These are phyloP conservation scores for Harpagifer antarcticus DNA, from an alignment of 2,797 vertebrate genomes.

Conservation along the genomic window DNA sequence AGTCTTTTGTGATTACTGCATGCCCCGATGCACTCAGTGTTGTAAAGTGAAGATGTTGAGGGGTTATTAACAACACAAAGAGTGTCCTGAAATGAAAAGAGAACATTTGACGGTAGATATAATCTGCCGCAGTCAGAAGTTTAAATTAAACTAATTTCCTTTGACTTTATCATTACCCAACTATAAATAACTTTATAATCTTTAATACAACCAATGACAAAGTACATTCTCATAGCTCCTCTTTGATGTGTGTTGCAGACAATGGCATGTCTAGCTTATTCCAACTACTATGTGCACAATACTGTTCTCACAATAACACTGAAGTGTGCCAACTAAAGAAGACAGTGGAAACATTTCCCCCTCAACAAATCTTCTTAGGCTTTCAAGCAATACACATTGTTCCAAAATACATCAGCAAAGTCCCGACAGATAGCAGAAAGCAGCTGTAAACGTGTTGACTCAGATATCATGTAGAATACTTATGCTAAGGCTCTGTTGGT, in stretches of 20 bases:
- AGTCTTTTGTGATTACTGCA: conserved; percentile 40
- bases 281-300: background rate
- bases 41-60: conserved; percentile 27
- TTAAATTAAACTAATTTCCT: conserved; percentile 19
- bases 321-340: conserved; percentile 6
- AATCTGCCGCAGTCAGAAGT: conserved; percentile 12
- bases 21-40: conserved; percentile 25
- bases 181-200: conserved; percentile 16
- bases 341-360: conserved; percentile 1
- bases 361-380: conserved; percentile 21
- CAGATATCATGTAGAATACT: conserved; percentile 19
- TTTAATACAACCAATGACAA: conserved; percentile 8
- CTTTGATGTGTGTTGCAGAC: conserved; percentile 16
- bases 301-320: conserved; percentile 2
- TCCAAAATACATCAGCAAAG: conserved; percentile 12
- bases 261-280: conserved; percentile 2
- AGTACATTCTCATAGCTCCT: conserved; percentile 9
- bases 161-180: conserved; percentile 1
- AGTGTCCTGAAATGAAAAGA: conserved; percentile 10
- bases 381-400: conserved; percentile 4
- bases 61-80: conserved; percentile 36
- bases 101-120: conserved; percentile 18
- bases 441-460: conserved; percentile 32
- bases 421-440: conserved; percentile 17
- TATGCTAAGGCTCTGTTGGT: conserved; percentile 13